phyloP scores from a whole-genome alignment of 2,113 vertebrate genomes.

The Chaetops frenatus region DNA sequence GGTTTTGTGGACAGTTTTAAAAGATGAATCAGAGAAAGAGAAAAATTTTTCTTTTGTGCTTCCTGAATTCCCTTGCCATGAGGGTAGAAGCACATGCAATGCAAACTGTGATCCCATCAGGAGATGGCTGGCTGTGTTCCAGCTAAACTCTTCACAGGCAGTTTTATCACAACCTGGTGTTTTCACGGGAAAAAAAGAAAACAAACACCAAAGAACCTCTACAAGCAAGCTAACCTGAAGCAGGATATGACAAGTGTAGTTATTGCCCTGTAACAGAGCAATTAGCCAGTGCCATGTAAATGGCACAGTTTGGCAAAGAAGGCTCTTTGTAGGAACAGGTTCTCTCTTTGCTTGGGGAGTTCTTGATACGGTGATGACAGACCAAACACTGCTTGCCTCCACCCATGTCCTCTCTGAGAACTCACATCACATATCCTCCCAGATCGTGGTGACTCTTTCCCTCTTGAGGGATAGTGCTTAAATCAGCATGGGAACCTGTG shows the following conservation, averaged over 20 bases:
- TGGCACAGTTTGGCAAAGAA: background rate
- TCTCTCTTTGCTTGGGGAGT: background rate
- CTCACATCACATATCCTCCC: background rate
- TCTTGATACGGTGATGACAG: background rate
- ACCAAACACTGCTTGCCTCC: background rate
- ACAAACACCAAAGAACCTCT: background rate
- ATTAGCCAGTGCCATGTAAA: background rate
- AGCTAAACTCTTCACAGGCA: background rate
- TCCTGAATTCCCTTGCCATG: background rate
- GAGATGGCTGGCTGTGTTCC: background rate
- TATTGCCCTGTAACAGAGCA: background rate
- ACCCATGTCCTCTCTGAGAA: background rate
- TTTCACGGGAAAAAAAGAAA: background rate
- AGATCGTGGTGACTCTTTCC: rapidly evolving
- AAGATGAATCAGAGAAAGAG: background rate
- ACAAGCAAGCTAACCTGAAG: slow-evolving; percentile 10
- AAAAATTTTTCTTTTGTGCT: slow-evolving; percentile 51
- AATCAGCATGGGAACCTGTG: background rate
- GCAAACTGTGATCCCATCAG: slow-evolving; percentile 13
- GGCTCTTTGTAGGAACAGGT: background rate
- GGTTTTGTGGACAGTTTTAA: slow-evolving; percentile 43
- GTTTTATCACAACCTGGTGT: slow-evolving; percentile 42
- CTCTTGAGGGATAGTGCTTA: background rate
- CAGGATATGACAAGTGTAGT: background rate
- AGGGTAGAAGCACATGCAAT: background rate